Evolutionary conservation across 2,888 invertebrate genomes (phyloP), one percentile per base, ranked within the genome.

Genomic region (Tetrapedia diversipes): DNA sequence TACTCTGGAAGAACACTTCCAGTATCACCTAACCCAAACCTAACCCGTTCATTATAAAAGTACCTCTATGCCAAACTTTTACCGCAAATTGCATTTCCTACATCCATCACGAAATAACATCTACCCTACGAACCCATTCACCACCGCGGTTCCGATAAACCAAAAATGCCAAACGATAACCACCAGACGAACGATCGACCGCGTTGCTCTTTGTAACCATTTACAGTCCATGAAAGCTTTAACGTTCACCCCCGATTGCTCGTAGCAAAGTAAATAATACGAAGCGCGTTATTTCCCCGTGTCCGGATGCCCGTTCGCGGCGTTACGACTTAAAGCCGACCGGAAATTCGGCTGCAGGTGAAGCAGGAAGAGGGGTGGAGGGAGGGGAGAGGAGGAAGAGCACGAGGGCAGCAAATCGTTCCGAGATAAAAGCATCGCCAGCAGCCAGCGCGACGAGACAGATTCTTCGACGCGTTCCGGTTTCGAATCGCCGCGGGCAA

Each of bases 351-450:
- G 63, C 73, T 54, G 65, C 41, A n/a, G n/a, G 60, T 22, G 45
- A 37, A 39, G 41, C 16, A 24, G n/a, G n/a, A n/a, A n/a, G n/a
- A n/a, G n/a, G n/a, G n/a, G n/a, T n/a, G n/a, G n/a, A n/a, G n/a
- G n/a, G n/a, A n/a, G n/a, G n/a, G n/a, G n/a, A n/a, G 32, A 32
- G 56, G 59, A 49, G 65, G 60, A 59, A 74, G 68, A 34, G 47
- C 24, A 39, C 37, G 51, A 34, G n/a, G 60, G 60, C 54, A 37
- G 66, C 59, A 73, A 80, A 80, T 80, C 77, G 77, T 49, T 49
- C 10, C 37, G 53, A 64, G 69, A 69, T 73, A 81, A 81, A 81
- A 73, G 69, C 81, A 60, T 64, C 56, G 66, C 70, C 67, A 49
- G 74, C 63, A 49, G 34, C 57, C 27, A 34, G 69, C 54, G 63